phyloP scores from a whole-genome alignment of 35 echinoderm and acorn worm genomes.

The Apostichopus japonicus region DNA sequence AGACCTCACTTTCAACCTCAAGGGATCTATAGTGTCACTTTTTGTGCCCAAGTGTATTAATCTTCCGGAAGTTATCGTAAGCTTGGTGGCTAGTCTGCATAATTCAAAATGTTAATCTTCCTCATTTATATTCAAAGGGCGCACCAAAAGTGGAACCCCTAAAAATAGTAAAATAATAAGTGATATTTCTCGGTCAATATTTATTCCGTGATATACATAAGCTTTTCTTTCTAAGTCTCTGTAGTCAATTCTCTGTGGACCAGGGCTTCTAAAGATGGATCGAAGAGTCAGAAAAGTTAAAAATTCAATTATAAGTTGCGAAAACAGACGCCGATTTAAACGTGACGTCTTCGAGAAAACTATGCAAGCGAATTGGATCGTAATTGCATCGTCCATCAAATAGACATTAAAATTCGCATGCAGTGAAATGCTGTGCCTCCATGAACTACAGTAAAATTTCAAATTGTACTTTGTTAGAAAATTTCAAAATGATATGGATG shows the following conservation, averaged over 20 bases:
- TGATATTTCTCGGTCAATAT: slow-evolving; percentile 2
- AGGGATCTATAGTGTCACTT: not conserved
- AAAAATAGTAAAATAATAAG: not conserved
- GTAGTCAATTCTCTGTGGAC: not conserved
- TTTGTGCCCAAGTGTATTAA: not conserved
- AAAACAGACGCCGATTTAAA: slow-evolving; percentile 2
- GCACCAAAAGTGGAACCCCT: not conserved
- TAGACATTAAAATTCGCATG: not conserved
- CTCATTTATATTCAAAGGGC: not conserved
- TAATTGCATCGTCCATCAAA: not conserved
- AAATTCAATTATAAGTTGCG: slow-evolving; percentile 2
- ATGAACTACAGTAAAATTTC: not conserved
- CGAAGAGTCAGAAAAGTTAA: not conserved
- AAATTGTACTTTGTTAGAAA: no score
- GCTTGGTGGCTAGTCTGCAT: not conserved
- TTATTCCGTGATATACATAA: not conserved
- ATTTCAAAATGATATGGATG: no score
- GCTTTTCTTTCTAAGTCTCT: not conserved
- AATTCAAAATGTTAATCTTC: not conserved
- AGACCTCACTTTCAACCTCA: slow-evolving; percentile 1
- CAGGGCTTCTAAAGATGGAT: not conserved
- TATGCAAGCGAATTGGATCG: not conserved
- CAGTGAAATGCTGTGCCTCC: not conserved
- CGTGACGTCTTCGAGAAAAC: not conserved
- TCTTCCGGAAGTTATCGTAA: not conserved